Conservation (phyloP, 2,888 invertebrate genomes). For the Drosophila quasianomalipes region DNA sequence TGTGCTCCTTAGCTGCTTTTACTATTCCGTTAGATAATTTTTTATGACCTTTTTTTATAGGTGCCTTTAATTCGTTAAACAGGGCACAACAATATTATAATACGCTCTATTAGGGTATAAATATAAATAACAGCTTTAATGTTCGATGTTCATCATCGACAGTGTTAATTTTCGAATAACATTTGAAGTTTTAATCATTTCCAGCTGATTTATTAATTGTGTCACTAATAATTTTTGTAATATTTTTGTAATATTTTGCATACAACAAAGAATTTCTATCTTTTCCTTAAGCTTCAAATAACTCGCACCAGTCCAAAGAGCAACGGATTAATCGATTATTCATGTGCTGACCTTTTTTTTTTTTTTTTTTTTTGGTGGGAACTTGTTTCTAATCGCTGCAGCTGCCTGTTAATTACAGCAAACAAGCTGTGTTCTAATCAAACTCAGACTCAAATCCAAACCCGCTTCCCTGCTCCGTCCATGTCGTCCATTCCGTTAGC, state of each 20-base stretch:
- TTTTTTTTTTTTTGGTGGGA: slow-evolving; percentile 36
- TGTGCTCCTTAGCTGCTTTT: background rate
- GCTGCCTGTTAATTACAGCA: slow-evolving; percentile 78
- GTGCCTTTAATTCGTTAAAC: background rate
- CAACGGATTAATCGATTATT: slow-evolving; percentile 27
- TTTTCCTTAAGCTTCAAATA: background rate
- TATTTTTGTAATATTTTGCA: background rate
- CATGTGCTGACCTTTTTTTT: slow-evolving; percentile 31
- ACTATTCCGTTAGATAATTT: background rate
- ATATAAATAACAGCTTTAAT: background rate
- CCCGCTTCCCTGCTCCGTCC: background rate
- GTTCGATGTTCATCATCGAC: background rate
- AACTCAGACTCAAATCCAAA: slow-evolving; percentile 5
- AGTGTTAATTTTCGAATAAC: background rate
- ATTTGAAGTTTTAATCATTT: background rate
- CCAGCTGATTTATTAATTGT: background rate
- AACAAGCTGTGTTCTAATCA: slow-evolving; percentile 66
- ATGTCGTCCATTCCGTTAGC: slow-evolving; percentile 23
- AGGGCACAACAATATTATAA: background rate
- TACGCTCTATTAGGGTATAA: background rate
- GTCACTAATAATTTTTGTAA: background rate
- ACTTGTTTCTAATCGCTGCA: slow-evolving; percentile 67
- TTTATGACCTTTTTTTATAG: background rate
- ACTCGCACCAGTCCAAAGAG: slow-evolving; percentile 1
- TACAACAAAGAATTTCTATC: background rate